Evolutionary conservation across 2,797 vertebrate genomes (phyloP).

Genomic region (Macrochelys suwanniensis): DNA sequence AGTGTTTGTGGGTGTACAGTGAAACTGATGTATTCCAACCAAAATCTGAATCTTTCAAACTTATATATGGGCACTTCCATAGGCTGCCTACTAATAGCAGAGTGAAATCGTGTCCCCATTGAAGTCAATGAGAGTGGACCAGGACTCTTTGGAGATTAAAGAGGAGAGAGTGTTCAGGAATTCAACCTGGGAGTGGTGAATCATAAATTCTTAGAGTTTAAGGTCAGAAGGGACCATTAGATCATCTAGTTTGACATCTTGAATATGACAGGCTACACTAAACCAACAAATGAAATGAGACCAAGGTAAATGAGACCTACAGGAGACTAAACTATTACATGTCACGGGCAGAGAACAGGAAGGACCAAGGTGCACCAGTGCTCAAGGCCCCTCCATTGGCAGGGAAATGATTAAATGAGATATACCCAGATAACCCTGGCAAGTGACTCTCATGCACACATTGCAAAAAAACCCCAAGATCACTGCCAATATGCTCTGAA

Average conservation of each 20-base stretch:
- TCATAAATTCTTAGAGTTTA: background rate
- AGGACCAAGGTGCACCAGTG: background rate
- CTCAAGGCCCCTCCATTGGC: background rate
- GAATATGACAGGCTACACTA: background rate
- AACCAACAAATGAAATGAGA: background rate
- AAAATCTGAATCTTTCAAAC: background rate
- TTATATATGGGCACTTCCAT: background rate
- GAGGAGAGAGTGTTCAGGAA: background rate
- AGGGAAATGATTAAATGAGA: background rate
- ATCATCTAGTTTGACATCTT: background rate
- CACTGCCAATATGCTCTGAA: background rate
- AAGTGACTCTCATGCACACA: background rate
- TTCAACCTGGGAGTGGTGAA: background rate
- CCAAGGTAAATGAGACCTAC: background rate
- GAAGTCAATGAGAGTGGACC: background rate
- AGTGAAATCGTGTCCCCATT: accelerated
- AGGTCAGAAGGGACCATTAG: background rate
- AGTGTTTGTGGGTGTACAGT: background rate
- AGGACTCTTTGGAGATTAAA: background rate
- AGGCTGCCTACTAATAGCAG: background rate
- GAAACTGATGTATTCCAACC: background rate
- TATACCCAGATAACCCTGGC: background rate
- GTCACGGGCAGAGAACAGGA: background rate
- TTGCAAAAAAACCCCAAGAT: background rate
- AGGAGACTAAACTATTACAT: background rate